Evolutionary conservation across 64 coral and sea anemone genomes (phyloP), one percentile per base, ranked within the genome.

Genomic region (Actinia tenebrosa): DNA sequence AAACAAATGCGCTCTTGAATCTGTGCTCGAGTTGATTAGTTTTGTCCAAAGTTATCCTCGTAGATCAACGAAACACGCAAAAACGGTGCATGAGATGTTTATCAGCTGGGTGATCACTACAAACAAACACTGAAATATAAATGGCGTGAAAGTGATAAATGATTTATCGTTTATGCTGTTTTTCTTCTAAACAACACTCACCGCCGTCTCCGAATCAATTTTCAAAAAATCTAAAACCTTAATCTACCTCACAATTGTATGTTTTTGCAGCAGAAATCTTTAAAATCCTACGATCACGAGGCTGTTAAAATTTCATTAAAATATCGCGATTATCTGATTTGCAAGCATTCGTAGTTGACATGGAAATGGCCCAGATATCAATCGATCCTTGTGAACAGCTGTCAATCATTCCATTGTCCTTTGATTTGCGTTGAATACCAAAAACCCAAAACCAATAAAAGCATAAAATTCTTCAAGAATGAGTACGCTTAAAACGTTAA

Each of bases 381-480:
- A 50, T 50, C 56, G 56, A 58, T 58, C 15, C 16, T 60, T 56
- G 44, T 4, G 23, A 37, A 16, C 30, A 45, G 43, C 22, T 75
- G 89, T 90, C 83, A 90, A 86, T 90, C 89, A 90, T 78, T 25
- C 42, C 3, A 84, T 84, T 89, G 83, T 79, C 60, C 30, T 79
- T 50, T 45, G 50, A 50, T 22, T 20, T 4, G 20, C 20, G 1
- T 16, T 50, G 79, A 45, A 80, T 81, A 14, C 79, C 17, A 8
- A n/a, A 20, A 6, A 42, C 45, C 79, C 18, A 22, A 81, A 81
- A 50, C n/a, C 30, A 37, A 37, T 37, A 37, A 19, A 50, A 45
- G 45, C 79, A n/a, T 45, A 81, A 81, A 81, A 69, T 69, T 25
- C 19, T 23, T 25, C 19, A 69, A 4, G 64, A 69, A 75, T 75